Evolutionary conservation across 2,113 vertebrate genomes (phyloP), one percentile per base, ranked within the genome.

Genomic region (Alexandromys fortis): DNA sequence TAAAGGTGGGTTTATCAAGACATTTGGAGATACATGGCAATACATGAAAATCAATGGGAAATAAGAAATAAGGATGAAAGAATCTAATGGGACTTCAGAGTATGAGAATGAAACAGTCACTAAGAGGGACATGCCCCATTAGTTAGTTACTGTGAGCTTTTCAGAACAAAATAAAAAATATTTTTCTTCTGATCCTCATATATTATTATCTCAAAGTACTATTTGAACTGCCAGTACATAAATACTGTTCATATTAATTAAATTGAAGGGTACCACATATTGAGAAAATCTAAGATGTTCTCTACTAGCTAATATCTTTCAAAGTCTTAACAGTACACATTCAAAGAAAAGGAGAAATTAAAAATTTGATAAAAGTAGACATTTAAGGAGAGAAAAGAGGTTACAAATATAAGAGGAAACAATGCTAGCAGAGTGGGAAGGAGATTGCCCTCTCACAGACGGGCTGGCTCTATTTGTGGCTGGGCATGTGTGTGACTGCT

Each of bases 101-200:
- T 83, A 26, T 67, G 73, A 88, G 42, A 35, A 24, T 63, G n/a
- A 16, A 70, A 49, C 0, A 90, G 24, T 11, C 90, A 33, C 28
- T 45, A 90, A 30, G 5, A 82, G 28, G n/a, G 24, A 94, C n/a
- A 82, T 4, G 91, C 30, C 19, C 61, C 42, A 61, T 24, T 89
- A 67, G 49, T 33, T 91, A 92, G 33, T 47, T 89, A 90, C 42
- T 55, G 12, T 30, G 38, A 26, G 7, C 67, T 92, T 94, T 61
- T 79, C 86, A 63, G 28, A 77, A 78, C 73, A 83, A 95, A 94
- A 35, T 28, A 77, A 78, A 97, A 91, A 72, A 47, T 42, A n/a
- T 24, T 49, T 86, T 88, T 17, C 45, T 90, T 95, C 85, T 47
- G 79, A 95, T 26, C 33, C 68, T 76, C 19, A 4, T 58, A 26